Evolutionary conservation across 1,140 invertebrate genomes (phyloP), one percentile per base, ranked within the genome.

Genomic region (Hycleus cichorii): DNA sequence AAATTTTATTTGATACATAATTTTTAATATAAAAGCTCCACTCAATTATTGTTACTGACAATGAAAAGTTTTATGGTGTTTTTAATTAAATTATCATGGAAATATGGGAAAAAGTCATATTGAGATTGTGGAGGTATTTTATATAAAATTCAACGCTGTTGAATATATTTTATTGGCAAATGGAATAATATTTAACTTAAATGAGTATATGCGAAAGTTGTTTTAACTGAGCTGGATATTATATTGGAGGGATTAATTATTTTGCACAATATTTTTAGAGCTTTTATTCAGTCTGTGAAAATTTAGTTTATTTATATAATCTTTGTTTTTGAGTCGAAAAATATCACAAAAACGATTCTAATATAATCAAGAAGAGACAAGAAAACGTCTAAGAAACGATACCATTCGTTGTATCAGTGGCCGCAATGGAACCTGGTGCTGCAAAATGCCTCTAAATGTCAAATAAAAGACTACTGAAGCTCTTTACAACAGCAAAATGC

Each of bases 381-480:
- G 59, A 58, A 58, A 64, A 61, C 53, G 56, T 61, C 58, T 49
- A 59, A 62, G 55, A 64, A 32, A 32, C 64, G 64, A 66, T 66
- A 66, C 50, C 62, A 58, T 66, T 59, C 64, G 59, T 66, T 64
- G 55, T 50, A 45, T 56, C 32, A 54, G 52, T 49, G 46, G 25
- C 51, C 57, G 49, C 57, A 56, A 55, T 50, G 57, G 51, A 54
- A 49, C 59, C 59, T 49, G 44, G 57, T 48, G 63, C 63, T 64
- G 60, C 48, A 64, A 60, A 66, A 62, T 58, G 63, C 60, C 65
- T 63, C 65, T 66, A 66, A 66, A 66, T 62, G 65, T 66, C 65
- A 62, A 64, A 66, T 66, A 66, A 66, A 66, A 62, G 65, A 60
- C 63, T 64, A 66, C 62, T 60, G 60, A 7, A 47, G 52, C 59